phyloP scores from a whole-genome alignment of 2,888 invertebrate species.

The Panzeria rudis region DNA sequence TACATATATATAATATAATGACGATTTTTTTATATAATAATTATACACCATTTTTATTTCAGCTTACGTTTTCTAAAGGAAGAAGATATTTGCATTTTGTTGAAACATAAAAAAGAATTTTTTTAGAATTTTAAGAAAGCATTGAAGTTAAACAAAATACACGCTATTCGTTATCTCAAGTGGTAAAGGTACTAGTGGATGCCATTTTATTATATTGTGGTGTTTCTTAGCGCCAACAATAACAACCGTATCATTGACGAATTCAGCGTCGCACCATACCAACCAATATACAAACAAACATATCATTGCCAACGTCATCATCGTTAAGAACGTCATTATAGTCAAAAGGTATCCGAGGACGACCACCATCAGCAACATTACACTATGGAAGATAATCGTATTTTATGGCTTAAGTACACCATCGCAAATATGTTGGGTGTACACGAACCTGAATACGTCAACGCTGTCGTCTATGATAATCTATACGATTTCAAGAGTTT shows the following conservation, averaged over 20 bases:
- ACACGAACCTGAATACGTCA: slow-evolving; percentile 80
- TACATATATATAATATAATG: no score
- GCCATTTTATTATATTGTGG: slow-evolving; percentile 23
- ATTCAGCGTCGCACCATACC: not conserved
- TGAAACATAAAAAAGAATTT: slow-evolving; percentile 8
- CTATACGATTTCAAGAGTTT: slow-evolving; percentile 85
- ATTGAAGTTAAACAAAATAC: slow-evolving; percentile 17
- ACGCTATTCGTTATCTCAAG: slow-evolving; percentile 2
- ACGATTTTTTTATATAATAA: no score
- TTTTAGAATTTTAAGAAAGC: not conserved
- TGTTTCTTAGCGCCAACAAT: slow-evolving; percentile 6
- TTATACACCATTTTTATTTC: not conserved
- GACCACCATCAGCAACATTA: not conserved
- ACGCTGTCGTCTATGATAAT: slow-evolving; percentile 82
- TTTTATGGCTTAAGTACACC: slow-evolving; percentile 89
- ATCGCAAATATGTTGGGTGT: slow-evolving; percentile 83
- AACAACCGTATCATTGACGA: slow-evolving; percentile 9
- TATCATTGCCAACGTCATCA: slow-evolving; percentile 3
- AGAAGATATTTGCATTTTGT: slow-evolving; percentile 4
- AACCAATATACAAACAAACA: not conserved
- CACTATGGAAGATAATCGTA: slow-evolving; percentile 84
- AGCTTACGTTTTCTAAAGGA: not conserved
- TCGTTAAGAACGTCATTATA: slow-evolving; percentile 6
- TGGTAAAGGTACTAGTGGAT: not conserved
- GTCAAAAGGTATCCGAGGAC: slow-evolving; percentile 1